Conservation (phyloP, 2,888 invertebrate genomes). For the Alloplasta piceator region DNA sequence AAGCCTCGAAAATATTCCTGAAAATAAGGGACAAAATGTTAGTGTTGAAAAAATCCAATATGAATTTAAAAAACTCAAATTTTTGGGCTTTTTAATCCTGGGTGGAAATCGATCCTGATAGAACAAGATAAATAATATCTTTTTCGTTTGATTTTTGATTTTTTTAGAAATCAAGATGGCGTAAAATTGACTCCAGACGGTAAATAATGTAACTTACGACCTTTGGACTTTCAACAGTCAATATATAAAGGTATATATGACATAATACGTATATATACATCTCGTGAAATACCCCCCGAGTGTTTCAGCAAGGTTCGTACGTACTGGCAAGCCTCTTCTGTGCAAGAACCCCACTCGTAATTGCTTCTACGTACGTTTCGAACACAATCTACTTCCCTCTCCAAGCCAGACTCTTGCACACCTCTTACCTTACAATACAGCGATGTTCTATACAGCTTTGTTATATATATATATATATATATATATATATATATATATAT, state of each 20-base stretch:
- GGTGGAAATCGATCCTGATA: too few relatives aligned
- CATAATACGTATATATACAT: conserved; percentile 12
- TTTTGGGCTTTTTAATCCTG: too few relatives aligned
- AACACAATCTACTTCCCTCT: conserved; percentile 55
- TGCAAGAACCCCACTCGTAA: conserved; percentile 50
- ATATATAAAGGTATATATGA: background rate
- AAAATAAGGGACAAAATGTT: too few relatives aligned
- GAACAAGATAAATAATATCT: too few relatives aligned
- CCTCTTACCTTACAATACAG: conserved; percentile 13
- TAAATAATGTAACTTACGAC: background rate
- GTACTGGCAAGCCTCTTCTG: conserved; percentile 17
- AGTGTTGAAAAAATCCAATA: too few relatives aligned
- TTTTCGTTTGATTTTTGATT: too few relatives aligned
- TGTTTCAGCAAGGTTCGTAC: conserved; percentile 32
- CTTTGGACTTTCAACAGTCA: background rate
- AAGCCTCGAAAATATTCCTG: too few relatives aligned
- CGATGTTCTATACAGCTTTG: background rate
- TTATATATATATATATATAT: background rate
- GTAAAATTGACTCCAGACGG: background rate
- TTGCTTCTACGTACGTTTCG: conserved; percentile 63
- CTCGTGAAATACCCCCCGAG: conserved; percentile 10
- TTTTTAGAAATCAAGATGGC: too few relatives aligned
- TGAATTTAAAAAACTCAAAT: too few relatives aligned
- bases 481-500: background rate
- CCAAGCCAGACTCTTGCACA: conserved; percentile 43